Percentiles rank a stretch among this genome's conserved stretches.
Conservation (phyloP, 2,888 invertebrate genomes). For the Onthophagus sagittarius region DNA sequence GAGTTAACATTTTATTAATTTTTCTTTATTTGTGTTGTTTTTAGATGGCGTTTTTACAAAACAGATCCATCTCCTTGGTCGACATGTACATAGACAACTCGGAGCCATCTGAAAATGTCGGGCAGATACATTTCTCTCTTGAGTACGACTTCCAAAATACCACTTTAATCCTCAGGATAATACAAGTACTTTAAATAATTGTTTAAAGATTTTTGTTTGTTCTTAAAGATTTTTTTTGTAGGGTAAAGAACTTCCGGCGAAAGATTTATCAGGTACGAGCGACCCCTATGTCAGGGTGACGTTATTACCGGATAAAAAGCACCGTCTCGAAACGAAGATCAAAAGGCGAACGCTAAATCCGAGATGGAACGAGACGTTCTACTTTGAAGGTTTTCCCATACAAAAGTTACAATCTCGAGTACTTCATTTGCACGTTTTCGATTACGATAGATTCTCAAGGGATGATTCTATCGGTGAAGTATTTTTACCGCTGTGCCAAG, state of each 20-base stretch:
- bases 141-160: conserved; percentile 94
- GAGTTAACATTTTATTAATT: no score
- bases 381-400: conserved; percentile 91
- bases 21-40: conserved; percentile 28
- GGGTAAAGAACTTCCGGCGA: conserved; percentile 92
- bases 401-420: conserved; percentile 90
- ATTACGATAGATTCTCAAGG: conserved; percentile 90
- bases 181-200: conserved; percentile 62
- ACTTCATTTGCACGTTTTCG: conserved; percentile 88
- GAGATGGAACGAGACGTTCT: conserved; percentile 91
- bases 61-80: conserved; percentile 84
- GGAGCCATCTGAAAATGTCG: conserved; percentile 89
- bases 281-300: conserved; percentile 91
- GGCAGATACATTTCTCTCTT: conserved; percentile 89
- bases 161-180: conserved; percentile 83
- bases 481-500: conserved; percentile 87
- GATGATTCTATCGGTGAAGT: conserved; percentile 94
- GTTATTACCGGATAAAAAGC: conserved; percentile 86
- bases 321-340: conserved; percentile 88
- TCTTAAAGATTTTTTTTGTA: conserved; percentile 52
- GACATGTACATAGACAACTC: conserved; percentile 95
- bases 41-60: conserved; percentile 76
- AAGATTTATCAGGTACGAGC: conserved; percentile 87
- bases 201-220: no score
- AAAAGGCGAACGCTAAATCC: conserved; percentile 87